A percentile compares a stretch with the other conserved stretches of the same genome.
Evolutionary conservation across 1,140 invertebrate genomes (phyloP).

Genomic region (Drosophila azteca): DNA sequence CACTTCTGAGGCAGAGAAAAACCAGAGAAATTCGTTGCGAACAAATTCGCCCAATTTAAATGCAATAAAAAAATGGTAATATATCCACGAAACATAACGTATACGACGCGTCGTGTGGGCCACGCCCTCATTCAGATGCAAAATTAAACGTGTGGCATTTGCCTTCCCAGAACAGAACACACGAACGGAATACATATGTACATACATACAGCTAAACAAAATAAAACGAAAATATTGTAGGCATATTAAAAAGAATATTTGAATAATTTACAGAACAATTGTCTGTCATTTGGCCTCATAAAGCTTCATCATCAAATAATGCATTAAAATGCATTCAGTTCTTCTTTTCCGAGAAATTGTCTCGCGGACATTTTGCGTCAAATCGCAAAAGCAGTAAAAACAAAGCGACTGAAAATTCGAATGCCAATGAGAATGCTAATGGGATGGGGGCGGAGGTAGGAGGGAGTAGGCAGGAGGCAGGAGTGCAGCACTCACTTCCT

Average conservation of each 20-base stretch:
- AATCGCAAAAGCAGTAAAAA: slow-evolving; percentile 41
- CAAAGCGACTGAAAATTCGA: slow-evolving; percentile 2
- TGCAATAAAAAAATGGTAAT: background rate
- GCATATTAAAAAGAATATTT: slow-evolving; percentile 3
- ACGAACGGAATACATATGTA: too few relatives aligned
- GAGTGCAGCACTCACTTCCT: slow-evolving; percentile 16
- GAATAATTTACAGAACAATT: slow-evolving; percentile 47
- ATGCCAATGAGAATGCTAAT: too few relatives aligned
- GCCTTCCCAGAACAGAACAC: background rate
- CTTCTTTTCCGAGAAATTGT: slow-evolving; percentile 16
- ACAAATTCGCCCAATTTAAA: background rate
- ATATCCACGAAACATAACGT: too few relatives aligned
- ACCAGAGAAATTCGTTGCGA: background rate
- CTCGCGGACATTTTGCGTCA: slow-evolving; percentile 49
- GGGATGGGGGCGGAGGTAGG: too few relatives aligned
- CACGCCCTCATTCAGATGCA: too few relatives aligned
- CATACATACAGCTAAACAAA: too few relatives aligned
- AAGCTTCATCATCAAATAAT: slow-evolving; percentile 31
- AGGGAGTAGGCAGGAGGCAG: too few relatives aligned
- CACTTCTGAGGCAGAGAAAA: background rate
- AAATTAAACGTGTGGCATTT: too few relatives aligned
- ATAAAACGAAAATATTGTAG: background rate
- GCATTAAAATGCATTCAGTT: slow-evolving; percentile 16
- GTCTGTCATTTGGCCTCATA: slow-evolving; percentile 32
- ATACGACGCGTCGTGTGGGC: too few relatives aligned